Evolutionary conservation across 1,140 invertebrate species (phyloP).

Genomic region (Lordiphosa stackelbergi): DNA sequence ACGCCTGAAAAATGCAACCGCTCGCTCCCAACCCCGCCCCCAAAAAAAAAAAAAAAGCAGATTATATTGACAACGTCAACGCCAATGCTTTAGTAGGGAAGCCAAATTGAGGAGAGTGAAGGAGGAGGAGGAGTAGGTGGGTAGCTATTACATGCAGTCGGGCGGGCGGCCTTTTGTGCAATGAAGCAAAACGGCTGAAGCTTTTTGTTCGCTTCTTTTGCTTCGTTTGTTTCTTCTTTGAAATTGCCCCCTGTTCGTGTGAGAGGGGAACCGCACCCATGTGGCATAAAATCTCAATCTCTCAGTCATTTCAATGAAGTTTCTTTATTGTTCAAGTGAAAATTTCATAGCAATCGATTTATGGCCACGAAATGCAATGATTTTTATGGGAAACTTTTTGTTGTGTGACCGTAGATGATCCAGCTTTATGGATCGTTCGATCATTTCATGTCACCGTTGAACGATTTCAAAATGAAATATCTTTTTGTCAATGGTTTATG

Average conservation of each 20-base stretch:
- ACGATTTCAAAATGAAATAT: too few relatives aligned
- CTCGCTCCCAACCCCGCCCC: neutral
- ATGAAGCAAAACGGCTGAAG: slow-evolving; percentile 51
- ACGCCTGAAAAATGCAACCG: slow-evolving; percentile 59
- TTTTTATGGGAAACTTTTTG: slow-evolving; percentile 4
- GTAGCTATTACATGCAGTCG: slow-evolving; percentile 9
- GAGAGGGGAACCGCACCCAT: slow-evolving; percentile 17
- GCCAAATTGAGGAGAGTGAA: neutral
- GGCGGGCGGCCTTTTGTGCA: slow-evolving; percentile 57
- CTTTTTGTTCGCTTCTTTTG: slow-evolving; percentile 15
- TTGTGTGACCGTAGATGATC: too few relatives aligned
- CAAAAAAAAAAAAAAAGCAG: slow-evolving; percentile 21
- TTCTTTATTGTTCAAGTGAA: slow-evolving; percentile 23
- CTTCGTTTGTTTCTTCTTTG: slow-evolving; percentile 36
- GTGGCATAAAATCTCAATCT: slow-evolving; percentile 10
- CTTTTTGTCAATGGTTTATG: too few relatives aligned
- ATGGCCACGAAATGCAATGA: slow-evolving; percentile 28
- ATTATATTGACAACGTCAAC: slow-evolving; percentile 53
- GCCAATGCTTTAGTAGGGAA: slow-evolving; percentile 2
- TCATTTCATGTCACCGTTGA: too few relatives aligned
- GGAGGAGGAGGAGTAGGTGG: neutral
- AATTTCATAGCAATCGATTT: slow-evolving; percentile 38
- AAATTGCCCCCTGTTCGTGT: slow-evolving; percentile 11
- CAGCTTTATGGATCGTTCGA: too few relatives aligned
- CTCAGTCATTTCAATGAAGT: slow-evolving; percentile 18